Conservation (phyloP, 2,113 vertebrate genomes). For the Passer montanus region DNA sequence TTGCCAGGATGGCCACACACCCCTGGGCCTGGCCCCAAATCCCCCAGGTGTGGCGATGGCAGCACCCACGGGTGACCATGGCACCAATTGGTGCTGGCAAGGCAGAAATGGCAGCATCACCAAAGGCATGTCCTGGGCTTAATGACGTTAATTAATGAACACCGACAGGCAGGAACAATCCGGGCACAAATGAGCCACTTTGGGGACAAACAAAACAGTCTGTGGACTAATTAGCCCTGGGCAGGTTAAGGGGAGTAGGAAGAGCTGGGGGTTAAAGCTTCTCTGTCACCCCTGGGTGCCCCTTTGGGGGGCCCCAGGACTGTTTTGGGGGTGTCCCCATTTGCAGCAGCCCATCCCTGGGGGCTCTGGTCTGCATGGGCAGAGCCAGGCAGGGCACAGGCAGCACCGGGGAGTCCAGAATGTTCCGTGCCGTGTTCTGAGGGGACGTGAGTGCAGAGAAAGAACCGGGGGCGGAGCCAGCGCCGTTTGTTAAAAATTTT, state of each 20-base stretch:
- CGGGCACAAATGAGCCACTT: background rate
- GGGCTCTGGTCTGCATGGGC: accelerated
- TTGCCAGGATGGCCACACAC: background rate
- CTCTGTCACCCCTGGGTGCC: background rate
- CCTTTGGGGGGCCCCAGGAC: accelerated
- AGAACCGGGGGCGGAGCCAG: background rate
- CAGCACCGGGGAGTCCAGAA: background rate
- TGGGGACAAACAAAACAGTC: background rate
- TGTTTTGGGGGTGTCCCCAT: accelerated
- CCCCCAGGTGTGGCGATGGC: accelerated
- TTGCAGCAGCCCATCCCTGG: background rate
- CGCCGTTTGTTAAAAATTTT: slow-evolving; percentile 1
- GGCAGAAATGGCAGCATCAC: background rate
- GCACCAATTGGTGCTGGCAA: accelerated
- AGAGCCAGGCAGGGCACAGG: background rate
- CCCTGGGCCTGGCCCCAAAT: accelerated
- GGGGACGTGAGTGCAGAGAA: background rate
- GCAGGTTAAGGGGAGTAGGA: background rate
- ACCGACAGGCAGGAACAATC: accelerated
- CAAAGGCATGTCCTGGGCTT: no score
- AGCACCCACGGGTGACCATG: accelerated
- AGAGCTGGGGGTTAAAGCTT: background rate
- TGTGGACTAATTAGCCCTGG: no score
- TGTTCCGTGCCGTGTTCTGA: accelerated
- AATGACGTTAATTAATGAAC: background rate